Conservation (phyloP, 2,113 vertebrate genomes). For the Archilochus colubris region DNA sequence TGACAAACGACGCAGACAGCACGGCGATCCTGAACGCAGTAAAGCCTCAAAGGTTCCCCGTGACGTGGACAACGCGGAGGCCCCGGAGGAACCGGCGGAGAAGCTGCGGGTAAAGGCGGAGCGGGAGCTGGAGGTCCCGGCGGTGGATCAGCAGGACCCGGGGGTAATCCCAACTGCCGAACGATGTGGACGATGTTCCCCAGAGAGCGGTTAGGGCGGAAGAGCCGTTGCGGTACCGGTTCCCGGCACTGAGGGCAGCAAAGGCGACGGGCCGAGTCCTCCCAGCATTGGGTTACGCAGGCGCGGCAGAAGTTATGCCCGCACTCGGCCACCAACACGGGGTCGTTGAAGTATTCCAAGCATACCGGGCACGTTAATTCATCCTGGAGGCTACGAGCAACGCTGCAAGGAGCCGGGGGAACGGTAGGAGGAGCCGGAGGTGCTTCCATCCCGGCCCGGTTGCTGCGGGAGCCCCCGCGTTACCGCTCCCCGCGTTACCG, state of each 20-base stretch:
- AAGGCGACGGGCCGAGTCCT: neutral
- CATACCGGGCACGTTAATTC: conserved; percentile 58
- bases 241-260: conserved; percentile 73
- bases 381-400: neutral
- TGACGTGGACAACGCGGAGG: neutral
- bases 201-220: conserved; percentile 63
- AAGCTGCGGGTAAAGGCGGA: neutral
- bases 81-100: neutral
- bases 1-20: conserved; percentile 67
- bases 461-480: neutral
- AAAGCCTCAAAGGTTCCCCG: conserved; percentile 57
- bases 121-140: neutral
- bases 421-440: neutral
- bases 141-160: neutral
- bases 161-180: neutral
- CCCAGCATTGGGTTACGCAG: conserved; percentile 21
- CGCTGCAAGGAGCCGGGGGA: neutral
- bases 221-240: conserved; percentile 54
- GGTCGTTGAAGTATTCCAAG: conserved; percentile 49
- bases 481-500: neutral
- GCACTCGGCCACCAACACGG: conserved; percentile 32
- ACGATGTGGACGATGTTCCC: conserved; percentile 72
- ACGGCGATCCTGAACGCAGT: conserved; percentile 63
- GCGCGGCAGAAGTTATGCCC: neutral
- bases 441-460: neutral